These are phyloP conservation scores for Oscheius myriophilus DNA, from an alignment of 2,888 invertebrate species.

Conservation along the genomic window DNA sequence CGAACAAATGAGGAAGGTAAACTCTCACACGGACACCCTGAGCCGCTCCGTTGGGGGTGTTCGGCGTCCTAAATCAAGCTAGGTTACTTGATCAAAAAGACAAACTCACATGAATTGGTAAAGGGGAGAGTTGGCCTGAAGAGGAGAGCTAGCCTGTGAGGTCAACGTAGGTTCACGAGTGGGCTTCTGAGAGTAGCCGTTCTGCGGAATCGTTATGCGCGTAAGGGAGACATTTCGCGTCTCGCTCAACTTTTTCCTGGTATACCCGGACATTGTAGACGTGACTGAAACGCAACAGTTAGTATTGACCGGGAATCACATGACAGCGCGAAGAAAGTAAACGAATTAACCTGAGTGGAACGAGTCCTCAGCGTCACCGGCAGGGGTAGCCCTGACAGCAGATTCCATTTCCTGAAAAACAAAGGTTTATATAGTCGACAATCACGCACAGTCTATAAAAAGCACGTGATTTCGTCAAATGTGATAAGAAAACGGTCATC, in stretches of 20 bases:
- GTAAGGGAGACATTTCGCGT: constrained; percentile 17
- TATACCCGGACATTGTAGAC: background rate
- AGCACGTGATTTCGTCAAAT: no score
- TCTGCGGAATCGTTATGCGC: constrained; percentile 7
- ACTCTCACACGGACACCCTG: background rate
- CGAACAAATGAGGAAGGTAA: constrained; percentile 24
- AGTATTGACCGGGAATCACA: no score
- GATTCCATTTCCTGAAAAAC: no score
- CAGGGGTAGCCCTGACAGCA: no score
- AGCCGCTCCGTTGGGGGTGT: background rate
- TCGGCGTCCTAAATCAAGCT: background rate
- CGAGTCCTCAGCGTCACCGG: no score
- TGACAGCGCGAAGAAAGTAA: no score
- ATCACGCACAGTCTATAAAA: no score
- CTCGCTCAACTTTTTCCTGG: constrained; percentile 16
- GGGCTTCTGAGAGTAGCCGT: background rate
- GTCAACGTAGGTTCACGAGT: background rate
- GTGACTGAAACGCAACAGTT: no score
- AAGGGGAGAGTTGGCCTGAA: constrained; percentile 14
- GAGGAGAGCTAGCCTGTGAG: background rate
- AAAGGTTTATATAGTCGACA: no score
- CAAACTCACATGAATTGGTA: constrained; percentile 6
- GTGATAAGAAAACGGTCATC: no score
- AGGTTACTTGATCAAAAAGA: background rate
- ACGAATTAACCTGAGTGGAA: no score